Conservation (phyloP, 1,140 invertebrate species). For the Drosophila yakuba region DNA sequence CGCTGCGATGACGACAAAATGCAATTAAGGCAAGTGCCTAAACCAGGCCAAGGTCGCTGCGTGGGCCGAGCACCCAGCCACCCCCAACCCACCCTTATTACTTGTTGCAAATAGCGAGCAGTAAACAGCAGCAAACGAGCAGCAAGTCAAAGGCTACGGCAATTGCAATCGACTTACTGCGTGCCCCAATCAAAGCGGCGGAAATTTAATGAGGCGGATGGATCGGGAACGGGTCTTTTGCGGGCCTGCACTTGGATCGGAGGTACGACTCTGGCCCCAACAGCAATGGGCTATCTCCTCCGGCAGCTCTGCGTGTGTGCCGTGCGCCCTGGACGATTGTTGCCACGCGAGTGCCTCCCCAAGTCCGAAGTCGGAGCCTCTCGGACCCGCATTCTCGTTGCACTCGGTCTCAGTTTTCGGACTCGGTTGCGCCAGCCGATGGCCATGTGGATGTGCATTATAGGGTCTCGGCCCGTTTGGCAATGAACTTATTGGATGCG, state of each 20-base stretch:
- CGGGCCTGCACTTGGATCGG: background rate
- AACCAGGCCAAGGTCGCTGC: constrained; percentile 68
- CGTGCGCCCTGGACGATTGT: constrained; percentile 63
- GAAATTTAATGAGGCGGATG: constrained; percentile 11
- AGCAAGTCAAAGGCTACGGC: background rate
- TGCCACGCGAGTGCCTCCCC: constrained; percentile 62
- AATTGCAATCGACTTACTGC: constrained; percentile 18
- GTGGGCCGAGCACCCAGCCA: background rate
- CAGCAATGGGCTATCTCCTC: constrained; percentile 14
- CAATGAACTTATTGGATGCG: constrained; percentile 53
- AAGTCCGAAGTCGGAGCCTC: constrained; percentile 7
- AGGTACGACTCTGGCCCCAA: background rate
- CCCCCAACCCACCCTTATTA: constrained; percentile 9
- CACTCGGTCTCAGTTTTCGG: constrained; percentile 7
- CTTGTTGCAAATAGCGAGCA: constrained; percentile 38
- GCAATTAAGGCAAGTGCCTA: constrained; percentile 41
- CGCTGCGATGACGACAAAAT: constrained; percentile 36
- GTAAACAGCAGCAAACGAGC: background rate
- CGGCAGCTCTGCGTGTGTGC: constrained; percentile 3
- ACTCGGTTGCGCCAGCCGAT: background rate
- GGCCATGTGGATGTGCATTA: constrained; percentile 1
- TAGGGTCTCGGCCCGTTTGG: constrained; percentile 22
- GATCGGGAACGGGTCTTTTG: background rate
- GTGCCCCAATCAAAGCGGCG: constrained; percentile 18
- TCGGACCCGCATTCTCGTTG: constrained; percentile 10